Evolutionary conservation across 2,797 vertebrate genomes (phyloP).

Genomic region (Pantherophis vulpinus): DNA sequence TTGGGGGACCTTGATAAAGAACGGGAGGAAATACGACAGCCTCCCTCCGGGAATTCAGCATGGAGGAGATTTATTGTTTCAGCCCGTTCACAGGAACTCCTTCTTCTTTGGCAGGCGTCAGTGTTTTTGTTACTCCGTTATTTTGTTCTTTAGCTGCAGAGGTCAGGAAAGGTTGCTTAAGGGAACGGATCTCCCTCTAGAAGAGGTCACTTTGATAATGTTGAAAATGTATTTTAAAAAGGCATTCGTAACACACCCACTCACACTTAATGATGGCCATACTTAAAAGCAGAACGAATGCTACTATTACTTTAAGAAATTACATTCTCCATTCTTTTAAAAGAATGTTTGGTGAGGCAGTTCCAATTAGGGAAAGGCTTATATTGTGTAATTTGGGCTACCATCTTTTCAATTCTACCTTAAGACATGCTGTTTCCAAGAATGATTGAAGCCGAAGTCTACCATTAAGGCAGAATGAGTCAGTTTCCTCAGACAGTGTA

Average conservation of each 20-base stretch:
- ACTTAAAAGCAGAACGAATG: not conserved
- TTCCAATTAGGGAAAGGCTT: not conserved
- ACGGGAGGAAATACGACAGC: constrained; percentile 82
- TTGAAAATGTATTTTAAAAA: constrained; percentile 28
- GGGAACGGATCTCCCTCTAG: constrained; percentile 64
- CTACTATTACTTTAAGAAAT: not conserved
- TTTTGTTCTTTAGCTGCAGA: constrained; percentile 71
- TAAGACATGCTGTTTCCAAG: not conserved
- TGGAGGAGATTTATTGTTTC: constrained; percentile 79
- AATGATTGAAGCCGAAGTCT: not conserved
- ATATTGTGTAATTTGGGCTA: not conserved
- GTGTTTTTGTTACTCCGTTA: constrained; percentile 75
- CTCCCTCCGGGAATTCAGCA: constrained; percentile 83
- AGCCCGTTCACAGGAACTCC: constrained; percentile 78
- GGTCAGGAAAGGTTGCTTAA: constrained; percentile 67
- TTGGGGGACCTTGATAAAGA: constrained; percentile 86
- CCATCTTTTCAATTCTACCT: not conserved
- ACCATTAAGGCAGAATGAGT: not conserved
- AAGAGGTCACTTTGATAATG: constrained; percentile 33
- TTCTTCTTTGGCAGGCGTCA: constrained; percentile 74
- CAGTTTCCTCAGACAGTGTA: not conserved
- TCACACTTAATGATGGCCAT: not conserved
- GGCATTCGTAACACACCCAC: not conserved
- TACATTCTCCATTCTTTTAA: not conserved
- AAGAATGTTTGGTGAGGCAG: not conserved